Base-by-base conservation (phyloP, 2,113 vertebrate species). In the Dermatemys mawii region DNA sequence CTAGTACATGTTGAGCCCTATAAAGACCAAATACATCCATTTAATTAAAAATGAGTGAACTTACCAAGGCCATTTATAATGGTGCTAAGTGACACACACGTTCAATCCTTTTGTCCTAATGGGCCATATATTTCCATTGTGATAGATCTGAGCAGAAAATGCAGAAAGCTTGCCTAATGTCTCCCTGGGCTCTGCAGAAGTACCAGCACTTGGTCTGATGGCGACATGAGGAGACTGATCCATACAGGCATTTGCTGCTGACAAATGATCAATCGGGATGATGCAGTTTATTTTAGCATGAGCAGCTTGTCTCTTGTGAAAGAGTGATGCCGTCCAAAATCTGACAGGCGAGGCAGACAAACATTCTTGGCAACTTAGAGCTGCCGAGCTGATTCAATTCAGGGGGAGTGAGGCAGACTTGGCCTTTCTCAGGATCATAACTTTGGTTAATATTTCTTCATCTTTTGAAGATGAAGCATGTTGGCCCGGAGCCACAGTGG, bases 31-130 rank as follows among this genome's bases (percentile, higher is more conserved):
- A 93, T 6, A 3, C 60, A 95, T 83, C 46, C 29, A 54, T 81
- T 96, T 90, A 89, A 96, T 96, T 96, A 96, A 92, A 70, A 96
- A 90, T 57, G n/a, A 86, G 41, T 91, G 84, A 82, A 57, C 50
- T 95, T 96, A 44, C 50, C n/a, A 83, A 91, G 85, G 89, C 81
- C 78, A 67, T 95, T 95, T 95, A 60, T 92, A 87, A 79, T 85
- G 60, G 44, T 75, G n/a, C 67, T 92, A 94, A 93, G 87, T 87
- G 90, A 90, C 92, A 94, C 84, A 60, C 90, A 93, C 84, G 60
- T 90, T 92, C 89, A 96, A 92, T 94, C 89, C 78, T 95, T 82
- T 3, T 5, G 63, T 94, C 80, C 81, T 90, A 91, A 94, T 87
- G 48, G 84, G 92, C 86, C 83, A 83, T 88, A 78, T 5, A 67